Conservation (phyloP, 2,113 vertebrate species). For the Saguinus imperator region DNA sequence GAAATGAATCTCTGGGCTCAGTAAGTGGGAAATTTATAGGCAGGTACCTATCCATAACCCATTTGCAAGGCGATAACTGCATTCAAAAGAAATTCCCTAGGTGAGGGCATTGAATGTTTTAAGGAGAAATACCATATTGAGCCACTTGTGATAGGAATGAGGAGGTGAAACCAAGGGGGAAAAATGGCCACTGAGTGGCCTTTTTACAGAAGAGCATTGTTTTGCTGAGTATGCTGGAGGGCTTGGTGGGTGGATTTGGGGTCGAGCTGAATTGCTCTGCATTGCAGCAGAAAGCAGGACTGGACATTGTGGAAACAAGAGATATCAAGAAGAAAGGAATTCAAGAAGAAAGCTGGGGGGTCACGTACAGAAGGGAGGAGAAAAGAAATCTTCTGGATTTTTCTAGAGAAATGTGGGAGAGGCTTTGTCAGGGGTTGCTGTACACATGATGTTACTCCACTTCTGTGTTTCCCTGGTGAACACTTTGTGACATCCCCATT, state of each 20-base stretch:
- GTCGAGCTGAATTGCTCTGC: not conserved
- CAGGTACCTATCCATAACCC: not conserved
- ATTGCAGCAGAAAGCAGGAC: not conserved
- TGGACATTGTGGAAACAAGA: rapidly evolving
- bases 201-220: not conserved
- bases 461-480: not conserved
- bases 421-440: not conserved
- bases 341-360: not conserved
- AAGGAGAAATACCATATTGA: not conserved
- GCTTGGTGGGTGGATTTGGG: not conserved
- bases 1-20: not conserved
- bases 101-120: not conserved
- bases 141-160: too few relatives aligned
- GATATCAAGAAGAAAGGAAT: not conserved
- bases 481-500: too few relatives aligned
- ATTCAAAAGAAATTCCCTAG: not conserved
- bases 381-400: not conserved
- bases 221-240: rapidly evolving
- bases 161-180: too few relatives aligned
- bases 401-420: not conserved
- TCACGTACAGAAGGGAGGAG: not conserved
- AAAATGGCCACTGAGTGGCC: rapidly evolving
- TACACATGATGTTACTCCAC: rapidly evolving
- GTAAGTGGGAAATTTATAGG: not conserved
- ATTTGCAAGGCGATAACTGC: rapidly evolving